Percentiles rank a stretch among this genome's conserved stretches.
Evolutionary conservation across 2,888 invertebrate genomes (phyloP).

Genomic region (Ormyrus thymus): DNA sequence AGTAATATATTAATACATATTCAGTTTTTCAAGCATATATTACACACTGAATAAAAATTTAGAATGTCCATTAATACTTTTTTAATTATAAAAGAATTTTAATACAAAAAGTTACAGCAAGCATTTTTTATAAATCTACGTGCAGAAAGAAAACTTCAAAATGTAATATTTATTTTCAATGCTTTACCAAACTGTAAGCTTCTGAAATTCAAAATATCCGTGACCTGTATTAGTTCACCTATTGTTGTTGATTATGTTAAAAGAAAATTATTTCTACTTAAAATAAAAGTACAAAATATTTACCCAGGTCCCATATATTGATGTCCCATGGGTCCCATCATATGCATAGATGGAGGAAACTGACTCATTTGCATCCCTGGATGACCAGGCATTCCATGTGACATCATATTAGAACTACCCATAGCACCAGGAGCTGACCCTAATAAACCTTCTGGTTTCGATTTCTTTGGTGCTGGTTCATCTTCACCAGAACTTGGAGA

Average conservation of each 20-base stretch:
- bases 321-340: conserved; percentile 81
- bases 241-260: background rate
- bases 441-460: conserved; percentile 82
- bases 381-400: conserved; percentile 76
- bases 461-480: conserved; percentile 87
- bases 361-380: conserved; percentile 79
- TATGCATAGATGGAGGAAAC: conserved; percentile 78
- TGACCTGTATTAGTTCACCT: background rate
- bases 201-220: conserved; percentile 13
- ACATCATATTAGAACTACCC: conserved; percentile 80
- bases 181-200: conserved; percentile 9
- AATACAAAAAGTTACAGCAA: background rate
- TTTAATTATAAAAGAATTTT: conserved; percentile 2
- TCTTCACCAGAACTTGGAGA: conserved; percentile 90
- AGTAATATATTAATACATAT: background rate
- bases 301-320: conserved; percentile 79
- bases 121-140: background rate
- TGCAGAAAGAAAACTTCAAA: background rate
- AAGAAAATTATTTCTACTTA: conserved; percentile 1
- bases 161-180: background rate
- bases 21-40: background rate
- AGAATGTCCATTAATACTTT: conserved; percentile 5
- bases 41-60: background rate
- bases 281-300: conserved; percentile 46
- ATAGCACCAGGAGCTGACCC: conserved; percentile 80